A percentile compares a stretch with the other conserved stretches of the same genome.
Conservation (phyloP, 2,888 invertebrate genomes). For the Sarcophaga carnaria region DNA sequence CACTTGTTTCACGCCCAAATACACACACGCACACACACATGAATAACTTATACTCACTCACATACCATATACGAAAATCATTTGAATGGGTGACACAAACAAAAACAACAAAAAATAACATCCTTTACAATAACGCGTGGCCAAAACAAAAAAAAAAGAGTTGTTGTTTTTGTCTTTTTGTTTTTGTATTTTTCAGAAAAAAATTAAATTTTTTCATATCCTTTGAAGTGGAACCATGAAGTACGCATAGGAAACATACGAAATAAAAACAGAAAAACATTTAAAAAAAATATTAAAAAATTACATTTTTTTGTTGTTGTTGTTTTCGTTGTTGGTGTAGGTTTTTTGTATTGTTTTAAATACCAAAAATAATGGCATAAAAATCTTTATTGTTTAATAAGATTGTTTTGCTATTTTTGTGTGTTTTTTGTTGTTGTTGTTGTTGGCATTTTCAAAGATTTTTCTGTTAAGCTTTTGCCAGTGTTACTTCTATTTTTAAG, state of each 20-base stretch:
- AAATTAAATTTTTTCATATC: conserved; percentile 24
- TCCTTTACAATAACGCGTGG: conserved; percentile 57
- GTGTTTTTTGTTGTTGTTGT: neutral
- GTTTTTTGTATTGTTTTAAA: conserved; percentile 15
- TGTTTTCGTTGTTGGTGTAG: neutral
- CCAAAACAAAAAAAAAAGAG: conserved; percentile 35
- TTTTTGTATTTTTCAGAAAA: neutral
- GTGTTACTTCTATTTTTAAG: conserved; percentile 37
- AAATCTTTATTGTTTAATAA: neutral
- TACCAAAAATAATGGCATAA: neutral
- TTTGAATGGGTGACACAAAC: conserved; percentile 21
- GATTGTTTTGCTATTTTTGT: neutral
- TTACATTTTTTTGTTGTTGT: conserved; percentile 1
- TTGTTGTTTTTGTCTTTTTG: neutral
- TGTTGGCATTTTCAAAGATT: neutral
- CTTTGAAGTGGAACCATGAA: conserved; percentile 44
- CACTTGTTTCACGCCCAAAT: conserved; percentile 70
- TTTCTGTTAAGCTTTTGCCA: conserved; percentile 26
- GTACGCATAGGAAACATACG: neutral
- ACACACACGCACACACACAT: neutral
- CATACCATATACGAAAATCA: neutral
- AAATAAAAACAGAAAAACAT: neutral
- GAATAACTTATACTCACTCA: conserved; percentile 4
- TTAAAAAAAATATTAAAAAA: neutral
- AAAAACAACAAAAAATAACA: neutral